Percentiles rank a stretch among this genome's conserved stretches.
Conservation (phyloP, 1,140 invertebrate species). For the Laodelphax striatellus region DNA sequence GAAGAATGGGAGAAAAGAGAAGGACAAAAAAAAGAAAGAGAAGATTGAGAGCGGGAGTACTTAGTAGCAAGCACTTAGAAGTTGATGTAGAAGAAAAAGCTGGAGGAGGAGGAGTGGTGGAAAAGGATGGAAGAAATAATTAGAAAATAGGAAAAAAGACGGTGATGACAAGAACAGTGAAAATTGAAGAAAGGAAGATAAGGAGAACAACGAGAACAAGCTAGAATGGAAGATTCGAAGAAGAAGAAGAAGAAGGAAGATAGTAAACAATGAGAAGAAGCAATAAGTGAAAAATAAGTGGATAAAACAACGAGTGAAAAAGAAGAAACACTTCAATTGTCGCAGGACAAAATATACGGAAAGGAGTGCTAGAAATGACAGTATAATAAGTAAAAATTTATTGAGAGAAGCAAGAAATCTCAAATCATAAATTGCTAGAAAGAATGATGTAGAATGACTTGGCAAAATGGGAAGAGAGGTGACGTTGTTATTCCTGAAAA, state of each 20-base stretch:
- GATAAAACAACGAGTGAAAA: not conserved
- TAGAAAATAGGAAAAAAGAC: slow-evolving; percentile 5
- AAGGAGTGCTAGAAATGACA: not conserved
- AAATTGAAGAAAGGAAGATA: slow-evolving; percentile 1
- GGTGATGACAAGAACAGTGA: no score
- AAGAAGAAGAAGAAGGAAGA: not conserved
- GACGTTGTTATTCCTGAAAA: no score
- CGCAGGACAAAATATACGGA: not conserved
- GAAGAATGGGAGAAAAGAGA: slow-evolving; percentile 12
- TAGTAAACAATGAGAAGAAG: not conserved
- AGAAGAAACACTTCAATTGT: no score
- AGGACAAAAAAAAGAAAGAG: slow-evolving; percentile 1
- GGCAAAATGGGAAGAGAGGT: no score
- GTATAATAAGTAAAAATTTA: no score
- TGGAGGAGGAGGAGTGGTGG: slow-evolving; percentile 20
- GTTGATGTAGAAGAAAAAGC: slow-evolving; percentile 9
- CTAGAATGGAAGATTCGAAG: slow-evolving; percentile 6
- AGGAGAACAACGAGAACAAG: not conserved
- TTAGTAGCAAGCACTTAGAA: no score
- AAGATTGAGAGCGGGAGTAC: no score
- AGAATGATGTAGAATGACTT: no score
- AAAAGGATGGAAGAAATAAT: no score
- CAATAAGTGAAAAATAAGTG: not conserved
- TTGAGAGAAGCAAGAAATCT: no score
- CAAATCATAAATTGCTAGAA: no score